Evolutionary conservation across 2,113 vertebrate genomes (phyloP).

Genomic region (Ctenodactylus gundi): DNA sequence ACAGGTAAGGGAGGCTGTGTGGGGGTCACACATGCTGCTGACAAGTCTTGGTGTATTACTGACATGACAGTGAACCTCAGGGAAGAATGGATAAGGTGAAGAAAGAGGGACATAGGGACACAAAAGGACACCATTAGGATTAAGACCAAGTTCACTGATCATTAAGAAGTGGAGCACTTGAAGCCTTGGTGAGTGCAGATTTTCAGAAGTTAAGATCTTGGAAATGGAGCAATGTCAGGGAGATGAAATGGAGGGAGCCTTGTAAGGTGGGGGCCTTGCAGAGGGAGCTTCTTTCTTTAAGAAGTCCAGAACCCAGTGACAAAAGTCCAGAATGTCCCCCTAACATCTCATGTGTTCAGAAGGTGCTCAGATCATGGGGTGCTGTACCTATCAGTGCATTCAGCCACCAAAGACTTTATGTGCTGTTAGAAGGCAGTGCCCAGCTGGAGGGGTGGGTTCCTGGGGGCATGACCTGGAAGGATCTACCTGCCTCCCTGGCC

Average conservation of each 20-base stretch:
- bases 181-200: background rate
- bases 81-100: background rate
- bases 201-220: background rate
- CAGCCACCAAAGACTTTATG: too few relatives aligned
- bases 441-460: too few relatives aligned
- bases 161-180: background rate
- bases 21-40: background rate
- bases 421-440: too few relatives aligned
- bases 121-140: background rate
- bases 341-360: too few relatives aligned
- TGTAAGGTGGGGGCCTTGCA: fast-evolving
- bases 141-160: background rate
- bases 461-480: too few relatives aligned
- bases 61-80: background rate
- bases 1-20: background rate
- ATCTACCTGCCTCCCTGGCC: too few relatives aligned
- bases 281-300: background rate
- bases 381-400: too few relatives aligned
- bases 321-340: background rate
- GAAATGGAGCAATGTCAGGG: background rate
- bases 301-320: background rate
- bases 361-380: too few relatives aligned
- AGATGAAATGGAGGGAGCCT: background rate
- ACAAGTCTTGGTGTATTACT: background rate
- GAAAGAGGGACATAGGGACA: background rate